Percentiles rank a stretch among this genome's conserved stretches.
Conservation (phyloP, 2,888 invertebrate genomes). For the Gandaritis pyraliata region DNA sequence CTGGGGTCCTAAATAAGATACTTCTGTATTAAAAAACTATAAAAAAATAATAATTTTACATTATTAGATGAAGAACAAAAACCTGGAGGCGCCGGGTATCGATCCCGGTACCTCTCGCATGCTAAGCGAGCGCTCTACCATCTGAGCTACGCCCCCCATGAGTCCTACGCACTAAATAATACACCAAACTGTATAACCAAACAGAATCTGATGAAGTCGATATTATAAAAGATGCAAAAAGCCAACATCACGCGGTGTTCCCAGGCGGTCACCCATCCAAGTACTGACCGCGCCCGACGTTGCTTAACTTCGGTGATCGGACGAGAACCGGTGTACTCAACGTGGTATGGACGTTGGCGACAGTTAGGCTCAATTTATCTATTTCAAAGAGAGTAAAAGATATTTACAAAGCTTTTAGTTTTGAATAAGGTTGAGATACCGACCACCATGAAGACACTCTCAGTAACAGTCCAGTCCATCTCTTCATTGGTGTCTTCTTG, state of each 20-base stretch:
- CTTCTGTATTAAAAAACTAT: no score
- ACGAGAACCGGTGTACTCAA: slow-evolving; percentile 77
- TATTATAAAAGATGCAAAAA: slow-evolving; percentile 12
- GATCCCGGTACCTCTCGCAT: slow-evolving; percentile 85
- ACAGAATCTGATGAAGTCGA: no score
- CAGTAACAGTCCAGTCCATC: slow-evolving; percentile 84
- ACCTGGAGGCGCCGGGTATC: slow-evolving; percentile 84
- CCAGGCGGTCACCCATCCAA: slow-evolving; percentile 67
- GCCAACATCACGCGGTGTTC: slow-evolving; percentile 54
- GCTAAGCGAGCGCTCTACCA: slow-evolving; percentile 85
- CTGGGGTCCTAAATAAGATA: no score
- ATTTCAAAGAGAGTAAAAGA: no score
- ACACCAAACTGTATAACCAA: neutral
- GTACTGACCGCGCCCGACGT: slow-evolving; percentile 77
- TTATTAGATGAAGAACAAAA: slow-evolving; percentile 82
- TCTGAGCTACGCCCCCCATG: slow-evolving; percentile 83
- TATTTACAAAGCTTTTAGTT: no score
- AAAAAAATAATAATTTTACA: no score
- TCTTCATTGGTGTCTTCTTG: slow-evolving; percentile 76
- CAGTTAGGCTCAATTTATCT: no score
- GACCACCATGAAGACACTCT: slow-evolving; percentile 88
- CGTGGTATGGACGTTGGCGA: slow-evolving; percentile 67
- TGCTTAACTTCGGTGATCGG: slow-evolving; percentile 78
- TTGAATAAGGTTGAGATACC: no score
- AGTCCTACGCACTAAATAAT: neutral